Evolutionary conservation across 2,797 vertebrate species (phyloP).

Genomic region (Etheostoma nigrum): DNA sequence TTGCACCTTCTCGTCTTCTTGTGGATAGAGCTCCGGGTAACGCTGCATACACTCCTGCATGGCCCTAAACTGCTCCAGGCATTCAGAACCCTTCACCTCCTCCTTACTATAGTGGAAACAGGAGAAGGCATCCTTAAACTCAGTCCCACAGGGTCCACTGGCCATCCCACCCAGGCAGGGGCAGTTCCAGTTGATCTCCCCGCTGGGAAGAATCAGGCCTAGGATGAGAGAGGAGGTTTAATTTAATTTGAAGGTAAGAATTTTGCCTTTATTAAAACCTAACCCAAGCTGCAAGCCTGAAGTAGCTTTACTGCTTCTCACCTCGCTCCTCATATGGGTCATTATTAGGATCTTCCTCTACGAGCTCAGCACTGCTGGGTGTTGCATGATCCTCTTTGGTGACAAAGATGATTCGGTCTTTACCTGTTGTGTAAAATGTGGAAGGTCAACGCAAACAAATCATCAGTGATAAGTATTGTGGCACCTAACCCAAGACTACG

Average conservation of each 20-base stretch:
- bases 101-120: slow-evolving; percentile 95
- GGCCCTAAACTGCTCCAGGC: slow-evolving; percentile 90
- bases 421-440: slow-evolving; percentile 82
- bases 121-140: slow-evolving; percentile 96
- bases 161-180: slow-evolving; percentile 95
- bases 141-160: slow-evolving; percentile 93
- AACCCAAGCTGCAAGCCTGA: background rate
- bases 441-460: background rate
- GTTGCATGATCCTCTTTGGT: slow-evolving; percentile 95
- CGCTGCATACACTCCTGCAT: slow-evolving; percentile 97
- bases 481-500: background rate
- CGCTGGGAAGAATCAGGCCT: slow-evolving; percentile 92
- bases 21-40: slow-evolving; percentile 94
- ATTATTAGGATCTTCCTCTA: slow-evolving; percentile 91
- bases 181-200: slow-evolving; percentile 97
- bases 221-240: slow-evolving; percentile 56
- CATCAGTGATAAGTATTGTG: background rate
- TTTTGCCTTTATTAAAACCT: background rate
- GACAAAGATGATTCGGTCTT: slow-evolving; percentile 95
- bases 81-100: slow-evolving; percentile 94
- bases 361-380: slow-evolving; percentile 92
- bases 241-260: background rate
- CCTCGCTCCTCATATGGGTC: slow-evolving; percentile 95
- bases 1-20: slow-evolving; percentile 85
- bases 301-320: slow-evolving; percentile 67